phyloP scores from a whole-genome alignment of 1,140 invertebrate genomes.

The Bombus fervidus region DNA sequence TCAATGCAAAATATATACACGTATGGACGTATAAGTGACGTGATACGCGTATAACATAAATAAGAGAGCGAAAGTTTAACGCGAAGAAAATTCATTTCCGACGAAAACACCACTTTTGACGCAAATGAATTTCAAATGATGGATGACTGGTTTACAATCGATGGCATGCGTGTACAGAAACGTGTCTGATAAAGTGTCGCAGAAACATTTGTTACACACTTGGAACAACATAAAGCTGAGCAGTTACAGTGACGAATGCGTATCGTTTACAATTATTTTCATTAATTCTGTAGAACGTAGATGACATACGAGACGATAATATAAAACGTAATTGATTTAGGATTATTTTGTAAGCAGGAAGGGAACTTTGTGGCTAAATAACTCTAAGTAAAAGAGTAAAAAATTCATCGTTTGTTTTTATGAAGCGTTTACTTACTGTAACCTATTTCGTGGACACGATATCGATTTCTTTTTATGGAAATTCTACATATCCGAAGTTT shows the following conservation, averaged over 20 bases:
- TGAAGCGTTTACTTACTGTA: too few relatives aligned
- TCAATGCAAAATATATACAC: neutral
- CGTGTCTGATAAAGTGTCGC: neutral
- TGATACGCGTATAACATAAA: neutral
- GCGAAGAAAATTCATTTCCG: neutral
- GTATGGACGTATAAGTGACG: neutral
- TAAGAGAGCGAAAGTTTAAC: conserved; percentile 6
- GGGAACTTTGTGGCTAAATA: too few relatives aligned
- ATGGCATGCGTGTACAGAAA: neutral
- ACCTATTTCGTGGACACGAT: too few relatives aligned
- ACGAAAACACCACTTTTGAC: neutral
- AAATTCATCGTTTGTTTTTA: too few relatives aligned
- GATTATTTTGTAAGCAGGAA: too few relatives aligned
- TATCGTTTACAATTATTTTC: neutral
- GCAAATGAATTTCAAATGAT: conserved; percentile 1
- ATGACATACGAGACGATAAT: too few relatives aligned
- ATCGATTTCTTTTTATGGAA: neutral
- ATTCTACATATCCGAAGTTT: neutral
- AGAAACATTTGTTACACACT: neutral
- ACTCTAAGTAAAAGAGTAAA: too few relatives aligned
- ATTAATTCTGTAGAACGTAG: too few relatives aligned
- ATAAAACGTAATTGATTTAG: too few relatives aligned
- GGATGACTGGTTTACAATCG: conserved; percentile 10
- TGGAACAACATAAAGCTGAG: neutral
- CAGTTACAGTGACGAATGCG: neutral